Evolutionary conservation across 2,797 vertebrate genomes (phyloP).

Genomic region (Phyllotis vaccarum): DNA sequence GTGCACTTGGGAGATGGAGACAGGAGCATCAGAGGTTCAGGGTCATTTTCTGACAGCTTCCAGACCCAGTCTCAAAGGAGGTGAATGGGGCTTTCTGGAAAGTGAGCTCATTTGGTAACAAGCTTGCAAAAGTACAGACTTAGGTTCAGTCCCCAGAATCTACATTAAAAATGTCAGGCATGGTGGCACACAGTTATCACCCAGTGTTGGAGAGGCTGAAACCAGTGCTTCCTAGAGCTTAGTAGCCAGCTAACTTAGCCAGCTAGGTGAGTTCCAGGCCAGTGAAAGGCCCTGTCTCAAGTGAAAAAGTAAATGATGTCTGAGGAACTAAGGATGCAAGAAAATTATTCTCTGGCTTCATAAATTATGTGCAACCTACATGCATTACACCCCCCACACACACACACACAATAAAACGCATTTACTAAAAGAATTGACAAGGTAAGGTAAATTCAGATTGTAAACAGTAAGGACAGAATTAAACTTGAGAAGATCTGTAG

Average conservation of each 20-base stretch:
- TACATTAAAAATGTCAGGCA: background rate
- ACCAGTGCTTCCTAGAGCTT: background rate
- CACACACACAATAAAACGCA: background rate
- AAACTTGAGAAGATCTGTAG: background rate
- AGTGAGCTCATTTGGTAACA: background rate
- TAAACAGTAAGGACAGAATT: background rate
- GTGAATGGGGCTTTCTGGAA: background rate
- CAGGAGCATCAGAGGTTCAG: background rate
- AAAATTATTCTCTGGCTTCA: background rate
- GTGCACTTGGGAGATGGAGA: background rate
- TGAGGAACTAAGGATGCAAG: background rate
- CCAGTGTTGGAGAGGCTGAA: background rate
- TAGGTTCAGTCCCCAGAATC: background rate
- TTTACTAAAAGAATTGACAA: background rate
- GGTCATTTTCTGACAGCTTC: background rate
- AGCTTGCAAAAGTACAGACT: background rate
- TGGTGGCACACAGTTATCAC: background rate
- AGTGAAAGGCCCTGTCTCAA: background rate
- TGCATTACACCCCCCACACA: no score
- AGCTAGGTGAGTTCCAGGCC: background rate
- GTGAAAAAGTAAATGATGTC: background rate
- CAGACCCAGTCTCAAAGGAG: background rate
- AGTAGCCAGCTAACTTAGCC: background rate
- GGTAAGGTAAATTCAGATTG: background rate
- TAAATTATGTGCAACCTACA: background rate